Evolutionary conservation across 2,797 vertebrate species (phyloP).

Genomic region (Hoplostethus mediterraneus): DNA sequence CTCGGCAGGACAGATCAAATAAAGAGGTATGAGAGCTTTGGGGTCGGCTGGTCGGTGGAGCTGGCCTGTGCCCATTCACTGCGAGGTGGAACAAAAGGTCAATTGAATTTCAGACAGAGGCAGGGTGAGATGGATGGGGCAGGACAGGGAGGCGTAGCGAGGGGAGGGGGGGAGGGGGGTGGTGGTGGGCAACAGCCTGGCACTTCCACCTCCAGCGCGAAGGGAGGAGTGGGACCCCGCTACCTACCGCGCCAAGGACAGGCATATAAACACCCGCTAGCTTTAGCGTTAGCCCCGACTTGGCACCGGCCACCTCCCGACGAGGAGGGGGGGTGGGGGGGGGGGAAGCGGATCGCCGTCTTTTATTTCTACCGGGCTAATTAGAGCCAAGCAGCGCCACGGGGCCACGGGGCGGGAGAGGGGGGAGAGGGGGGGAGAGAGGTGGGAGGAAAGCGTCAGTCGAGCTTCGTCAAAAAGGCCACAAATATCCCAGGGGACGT

Average conservation of each 20-base stretch:
- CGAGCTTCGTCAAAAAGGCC: conserved; percentile 61
- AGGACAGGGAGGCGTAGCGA: conserved; percentile 4
- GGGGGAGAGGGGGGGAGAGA: conserved; percentile 54
- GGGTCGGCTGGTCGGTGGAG: conserved; percentile 46
- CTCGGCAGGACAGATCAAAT: conserved; percentile 72
- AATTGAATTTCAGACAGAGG: conserved; percentile 77
- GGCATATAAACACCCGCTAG: conserved; percentile 61
- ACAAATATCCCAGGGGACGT: conserved; percentile 61
- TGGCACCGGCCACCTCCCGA: conserved; percentile 37
- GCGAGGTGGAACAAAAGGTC: conserved; percentile 80
- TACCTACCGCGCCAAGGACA: conserved; percentile 67
- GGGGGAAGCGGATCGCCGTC: conserved; percentile 49
- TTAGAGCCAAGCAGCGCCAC: conserved; percentile 46
- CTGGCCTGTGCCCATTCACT: conserved; percentile 68
- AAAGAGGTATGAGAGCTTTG: conserved; percentile 66
- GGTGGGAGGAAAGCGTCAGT: conserved; percentile 47
- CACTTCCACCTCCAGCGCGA: conserved; percentile 28
- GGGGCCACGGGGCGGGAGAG: neutral
- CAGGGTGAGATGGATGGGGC: conserved; percentile 71
- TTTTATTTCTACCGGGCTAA: conserved; percentile 57
- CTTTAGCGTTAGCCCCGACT: conserved; percentile 61
- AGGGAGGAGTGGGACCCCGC: conserved; percentile 38
- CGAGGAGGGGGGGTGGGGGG: conserved; percentile 4
- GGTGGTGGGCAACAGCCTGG: conserved; percentile 36
- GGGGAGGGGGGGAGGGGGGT: neutral